These are phyloP conservation scores for Lampris incognitus DNA, from an alignment of 2,113 vertebrate genomes.

Conservation along the genomic window DNA sequence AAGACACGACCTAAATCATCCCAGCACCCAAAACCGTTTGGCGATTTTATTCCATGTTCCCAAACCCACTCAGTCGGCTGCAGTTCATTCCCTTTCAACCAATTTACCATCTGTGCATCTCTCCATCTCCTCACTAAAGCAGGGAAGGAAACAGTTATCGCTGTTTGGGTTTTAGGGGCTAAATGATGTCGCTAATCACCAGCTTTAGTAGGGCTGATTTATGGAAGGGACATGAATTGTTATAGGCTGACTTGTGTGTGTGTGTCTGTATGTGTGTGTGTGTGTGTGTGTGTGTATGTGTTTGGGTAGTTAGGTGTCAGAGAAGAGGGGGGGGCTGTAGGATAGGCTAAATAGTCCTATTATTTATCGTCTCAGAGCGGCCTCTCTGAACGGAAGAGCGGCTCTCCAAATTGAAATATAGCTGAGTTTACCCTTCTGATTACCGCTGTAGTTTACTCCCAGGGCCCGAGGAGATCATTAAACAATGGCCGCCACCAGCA, in stretches of 20 bases:
- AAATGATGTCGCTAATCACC: conserved; percentile 96
- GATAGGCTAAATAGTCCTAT: conserved; percentile 99
- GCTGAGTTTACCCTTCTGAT: conserved; percentile 99
- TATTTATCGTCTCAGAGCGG: conserved; percentile 99
- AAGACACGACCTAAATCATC: conserved; percentile 43
- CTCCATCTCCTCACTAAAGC: conserved; percentile 92
- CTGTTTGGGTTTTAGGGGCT: conserved; percentile 91
- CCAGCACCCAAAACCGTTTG: conserved; percentile 4
- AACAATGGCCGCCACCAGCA: conserved; percentile 89
- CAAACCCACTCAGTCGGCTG: conserved; percentile 73
- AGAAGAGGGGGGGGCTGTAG: conserved; percentile 78
- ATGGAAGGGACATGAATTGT: conserved; percentile 94
- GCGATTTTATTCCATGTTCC: conserved; percentile 57
- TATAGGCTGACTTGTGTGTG: conserved; percentile 92
- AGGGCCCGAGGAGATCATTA: conserved; percentile 97
- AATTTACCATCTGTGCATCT: conserved; percentile 91
- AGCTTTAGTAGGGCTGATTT: conserved; percentile 94
- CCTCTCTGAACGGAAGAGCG: conserved; percentile 99
- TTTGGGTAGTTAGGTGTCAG: conserved; percentile 89
- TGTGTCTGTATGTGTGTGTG: conserved; percentile 92
- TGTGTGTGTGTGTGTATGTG: conserved; percentile 90
- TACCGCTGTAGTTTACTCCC: conserved; percentile 94
- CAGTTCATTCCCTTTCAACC: conserved; percentile 88
- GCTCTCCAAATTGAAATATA: conserved; percentile 99
- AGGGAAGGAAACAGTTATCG: conserved; percentile 94